These are phyloP conservation scores for Naso thynnoides DNA, from an alignment of 2,797 vertebrate genomes.

Conservation along the genomic window DNA sequence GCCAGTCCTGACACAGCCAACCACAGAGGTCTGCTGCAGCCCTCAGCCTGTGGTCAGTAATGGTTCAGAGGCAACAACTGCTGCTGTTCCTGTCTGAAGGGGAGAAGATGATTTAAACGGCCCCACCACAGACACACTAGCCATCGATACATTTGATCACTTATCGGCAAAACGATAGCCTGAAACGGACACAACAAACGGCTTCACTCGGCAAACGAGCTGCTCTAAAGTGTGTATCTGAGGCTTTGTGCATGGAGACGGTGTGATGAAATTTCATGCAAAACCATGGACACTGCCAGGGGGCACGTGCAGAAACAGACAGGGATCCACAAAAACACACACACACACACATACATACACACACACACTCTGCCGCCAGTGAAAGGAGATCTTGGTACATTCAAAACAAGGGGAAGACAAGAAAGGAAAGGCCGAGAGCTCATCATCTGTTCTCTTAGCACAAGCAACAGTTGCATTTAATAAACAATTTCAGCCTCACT, in stretches of 20 bases:
- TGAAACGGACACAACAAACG: conserved; percentile 48
- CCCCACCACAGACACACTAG: conserved; percentile 62
- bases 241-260: conserved; percentile 38
- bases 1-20: conserved; percentile 65
- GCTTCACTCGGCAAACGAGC: conserved; percentile 35
- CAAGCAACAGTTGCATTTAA: conserved; percentile 34
- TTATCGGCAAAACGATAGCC: conserved; percentile 74
- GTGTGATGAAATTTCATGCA: conserved; percentile 84
- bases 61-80: conserved; percentile 56
- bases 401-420: conserved; percentile 58
- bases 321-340: conserved; percentile 41
- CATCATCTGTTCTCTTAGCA: conserved; percentile 50
- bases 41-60: conserved; percentile 75
- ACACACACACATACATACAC: conserved; percentile 35
- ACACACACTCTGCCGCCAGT: conserved; percentile 42
- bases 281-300: conserved; percentile 73
- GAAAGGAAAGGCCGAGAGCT: conserved; percentile 54
- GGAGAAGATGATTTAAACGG: conserved; percentile 57
- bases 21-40: conserved; percentile 70
- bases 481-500: conserved; percentile 35
- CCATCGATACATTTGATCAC: conserved; percentile 77
- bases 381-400: conserved; percentile 59
- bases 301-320: conserved; percentile 49
- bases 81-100: conserved; percentile 41
- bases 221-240: conserved; percentile 24